These are phyloP conservation scores for Leucophenga montana DNA, from an alignment of 2,888 invertebrate genomes.

Conservation along the genomic window DNA sequence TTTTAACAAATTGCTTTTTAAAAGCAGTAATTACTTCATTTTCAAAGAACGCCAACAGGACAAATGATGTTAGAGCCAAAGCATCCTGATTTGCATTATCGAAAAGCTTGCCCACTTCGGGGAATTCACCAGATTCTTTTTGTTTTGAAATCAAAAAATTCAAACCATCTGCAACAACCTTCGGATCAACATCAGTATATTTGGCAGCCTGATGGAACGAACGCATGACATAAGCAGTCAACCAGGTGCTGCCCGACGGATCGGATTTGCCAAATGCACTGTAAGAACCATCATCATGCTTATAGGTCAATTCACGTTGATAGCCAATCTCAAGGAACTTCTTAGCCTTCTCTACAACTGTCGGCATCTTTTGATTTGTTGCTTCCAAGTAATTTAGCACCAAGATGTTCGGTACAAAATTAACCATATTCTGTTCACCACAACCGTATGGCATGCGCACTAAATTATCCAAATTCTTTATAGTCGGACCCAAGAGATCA, in stretches of 20 bases:
- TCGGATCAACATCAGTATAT: conserved; percentile 82
- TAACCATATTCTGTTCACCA: conserved; percentile 80
- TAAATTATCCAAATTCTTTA: conserved; percentile 83
- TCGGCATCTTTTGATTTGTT: conserved; percentile 79
- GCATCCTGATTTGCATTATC: conserved; percentile 78
- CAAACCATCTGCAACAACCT: conserved; percentile 79
- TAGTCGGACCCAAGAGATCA: conserved; percentile 86
- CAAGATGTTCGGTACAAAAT: conserved; percentile 81
- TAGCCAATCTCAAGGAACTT: conserved; percentile 78
- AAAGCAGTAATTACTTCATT: conserved; percentile 72
- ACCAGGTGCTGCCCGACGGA: conserved; percentile 81
- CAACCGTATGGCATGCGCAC: conserved; percentile 86
- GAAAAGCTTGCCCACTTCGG: conserved; percentile 84
- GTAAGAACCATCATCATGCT: conserved; percentile 84
- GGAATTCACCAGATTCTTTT: conserved; percentile 83
- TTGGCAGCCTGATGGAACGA: conserved; percentile 83
- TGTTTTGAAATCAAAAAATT: conserved; percentile 83
- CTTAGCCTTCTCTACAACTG: conserved; percentile 77
- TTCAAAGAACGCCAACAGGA: conserved; percentile 83
- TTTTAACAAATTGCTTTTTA: background rate
- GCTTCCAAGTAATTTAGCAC: conserved; percentile 80
- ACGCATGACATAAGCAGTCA: conserved; percentile 88
- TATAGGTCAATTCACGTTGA: conserved; percentile 84
- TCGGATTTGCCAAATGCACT: conserved; percentile 85
- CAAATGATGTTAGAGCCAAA: conserved; percentile 86